These are phyloP conservation scores for Megastigmus dorsalis DNA, from an alignment of 2,888 invertebrate species.

Conservation along the genomic window DNA sequence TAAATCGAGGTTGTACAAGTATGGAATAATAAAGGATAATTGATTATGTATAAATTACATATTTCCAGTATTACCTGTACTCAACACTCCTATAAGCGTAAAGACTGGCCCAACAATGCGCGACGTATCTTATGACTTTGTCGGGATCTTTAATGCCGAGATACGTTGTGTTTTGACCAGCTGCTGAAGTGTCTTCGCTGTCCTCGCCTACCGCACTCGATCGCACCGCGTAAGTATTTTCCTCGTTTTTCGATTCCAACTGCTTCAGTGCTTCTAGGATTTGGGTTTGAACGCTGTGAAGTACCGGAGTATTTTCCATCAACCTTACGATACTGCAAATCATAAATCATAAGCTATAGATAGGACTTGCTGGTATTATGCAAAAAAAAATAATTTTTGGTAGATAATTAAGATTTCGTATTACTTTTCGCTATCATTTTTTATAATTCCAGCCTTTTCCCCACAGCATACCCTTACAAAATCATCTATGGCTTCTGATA, in stretches of 20 bases:
- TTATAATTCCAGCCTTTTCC: conserved; percentile 75
- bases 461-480: conserved; percentile 77
- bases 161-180: conserved; percentile 89
- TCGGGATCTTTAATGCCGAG: conserved; percentile 79
- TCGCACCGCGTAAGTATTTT: conserved; percentile 79
- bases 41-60: background rate
- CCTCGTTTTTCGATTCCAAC: conserved; percentile 60
- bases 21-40: too few species aligned
- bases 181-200: conserved; percentile 85
- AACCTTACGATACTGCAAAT: conserved; percentile 74
- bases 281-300: conserved; percentile 70
- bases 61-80: conserved; percentile 81
- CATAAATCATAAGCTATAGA: too few species aligned
- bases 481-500: conserved; percentile 75
- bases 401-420: too few species aligned
- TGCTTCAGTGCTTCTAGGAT: conserved; percentile 68
- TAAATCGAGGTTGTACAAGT: too few species aligned
- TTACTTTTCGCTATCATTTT: conserved; percentile 76
- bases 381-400: too few species aligned
- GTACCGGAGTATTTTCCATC: conserved; percentile 72
- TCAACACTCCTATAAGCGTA: conserved; percentile 85
- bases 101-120: conserved; percentile 89
- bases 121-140: conserved; percentile 78
- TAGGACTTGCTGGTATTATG: too few species aligned
- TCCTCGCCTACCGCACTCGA: conserved; percentile 88